Evolutionary conservation across 2,113 vertebrate genomes (phyloP), one percentile per base, ranked within the genome.

Genomic region (Leptocoma aspasia): DNA sequence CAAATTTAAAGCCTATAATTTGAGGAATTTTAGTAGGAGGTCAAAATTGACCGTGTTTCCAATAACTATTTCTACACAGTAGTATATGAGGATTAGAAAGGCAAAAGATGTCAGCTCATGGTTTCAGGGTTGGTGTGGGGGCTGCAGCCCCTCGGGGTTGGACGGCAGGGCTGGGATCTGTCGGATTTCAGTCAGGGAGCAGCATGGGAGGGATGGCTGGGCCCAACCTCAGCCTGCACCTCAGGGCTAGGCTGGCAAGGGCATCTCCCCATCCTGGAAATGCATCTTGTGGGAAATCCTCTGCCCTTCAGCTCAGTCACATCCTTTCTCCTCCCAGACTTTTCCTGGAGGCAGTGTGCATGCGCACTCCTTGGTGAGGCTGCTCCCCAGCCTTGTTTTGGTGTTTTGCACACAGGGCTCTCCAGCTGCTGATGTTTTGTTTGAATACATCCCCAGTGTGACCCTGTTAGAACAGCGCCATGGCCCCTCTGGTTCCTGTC

Each of bases 111-210:
- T 30, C 3, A 1, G 42, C 39, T 71, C 5, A 31, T 20, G 10
- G 16, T 68, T 23, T 78, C 33, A 13, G 59, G 14, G 11, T 33
- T n/a, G 31, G 4, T 26, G 28, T 2, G 7, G 13, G 33, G 26
- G 8, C 27, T 7, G 22, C 31, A 66, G 41, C 47, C 18, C 37
- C 35, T 20, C 6, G 1, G 31, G 21, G 4, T 13, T 12, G 17
- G 33, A n/a, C 3, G 2, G 30, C 50, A 44, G 42, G 31, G n/a
- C 50, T 35, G 27, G 35, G 59, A n/a, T 54, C 63, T 0, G 0
- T 7, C 0, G 0, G 17, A 10, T 63, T 65, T 44, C 18, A 15
- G n/a, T 45, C 20, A 13, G 27, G 39, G 10, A 83, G 19, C 5
- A 3, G 20, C 4, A 0, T 6, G 1, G 8, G 27, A 75, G 30